A percentile compares a stretch with the other conserved stretches of the same genome.
Conservation (phyloP, 2,113 vertebrate species). For the Panthera uncia region DNA sequence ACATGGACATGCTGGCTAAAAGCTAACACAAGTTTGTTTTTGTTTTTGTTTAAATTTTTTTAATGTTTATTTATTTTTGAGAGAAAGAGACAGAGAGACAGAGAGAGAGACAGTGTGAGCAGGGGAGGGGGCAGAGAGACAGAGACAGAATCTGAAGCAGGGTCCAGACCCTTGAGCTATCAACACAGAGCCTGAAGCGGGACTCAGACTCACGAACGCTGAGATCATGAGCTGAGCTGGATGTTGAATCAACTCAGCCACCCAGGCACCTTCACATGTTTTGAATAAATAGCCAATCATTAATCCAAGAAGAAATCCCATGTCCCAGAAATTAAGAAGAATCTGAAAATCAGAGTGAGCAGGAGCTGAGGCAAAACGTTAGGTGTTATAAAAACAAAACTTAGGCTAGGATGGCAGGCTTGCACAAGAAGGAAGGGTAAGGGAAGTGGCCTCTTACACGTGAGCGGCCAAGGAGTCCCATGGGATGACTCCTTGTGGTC, state of each 20-base stretch:
- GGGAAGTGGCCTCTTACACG: background rate
- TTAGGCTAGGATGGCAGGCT: background rate
- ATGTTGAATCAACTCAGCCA: too few relatives aligned
- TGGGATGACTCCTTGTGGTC: background rate
- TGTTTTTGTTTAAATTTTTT: too few relatives aligned
- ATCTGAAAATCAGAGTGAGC: background rate
- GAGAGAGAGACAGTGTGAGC: too few relatives aligned
- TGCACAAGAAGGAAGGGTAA: accelerated
- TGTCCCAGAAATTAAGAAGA: background rate
- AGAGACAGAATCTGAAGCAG: too few relatives aligned
- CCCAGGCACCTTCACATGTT: background rate
- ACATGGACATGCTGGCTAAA: background rate
- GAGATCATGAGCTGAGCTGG: too few relatives aligned
- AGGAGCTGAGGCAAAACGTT: background rate
- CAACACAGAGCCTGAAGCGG: too few relatives aligned
- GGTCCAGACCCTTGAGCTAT: too few relatives aligned
- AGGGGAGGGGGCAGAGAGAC: too few relatives aligned
- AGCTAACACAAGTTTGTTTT: background rate
- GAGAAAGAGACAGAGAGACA: too few relatives aligned
- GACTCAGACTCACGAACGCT: too few relatives aligned
- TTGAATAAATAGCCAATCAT: background rate
- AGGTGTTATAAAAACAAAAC: background rate
- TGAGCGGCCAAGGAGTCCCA: background rate
- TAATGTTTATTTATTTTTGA: too few relatives aligned
- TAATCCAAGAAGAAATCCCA: background rate